Percentiles rank a stretch among this genome's conserved stretches.
These are phyloP conservation scores for Episyrphus balteatus DNA, from an alignment of 1,140 invertebrate species.

Conservation along the genomic window DNA sequence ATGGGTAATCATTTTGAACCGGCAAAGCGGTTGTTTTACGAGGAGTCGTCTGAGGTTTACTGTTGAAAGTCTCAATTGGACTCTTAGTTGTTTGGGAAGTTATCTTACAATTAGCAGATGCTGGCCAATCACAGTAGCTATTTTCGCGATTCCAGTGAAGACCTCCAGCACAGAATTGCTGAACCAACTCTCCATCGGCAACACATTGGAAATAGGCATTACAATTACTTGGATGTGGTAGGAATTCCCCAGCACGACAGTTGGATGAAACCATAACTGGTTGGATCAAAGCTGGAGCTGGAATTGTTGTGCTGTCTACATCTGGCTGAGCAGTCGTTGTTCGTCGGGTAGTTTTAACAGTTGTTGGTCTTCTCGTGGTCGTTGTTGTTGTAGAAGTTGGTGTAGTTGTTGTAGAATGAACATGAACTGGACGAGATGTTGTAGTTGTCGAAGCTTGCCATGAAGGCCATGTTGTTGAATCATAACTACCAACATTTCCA, in stretches of 20 bases:
- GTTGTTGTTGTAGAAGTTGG: conserved; percentile 20
- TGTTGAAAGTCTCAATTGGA: too few relatives aligned
- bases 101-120: conserved; percentile 49
- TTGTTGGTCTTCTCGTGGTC: conserved; percentile 27
- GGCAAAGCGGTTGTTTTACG: too few relatives aligned
- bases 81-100: conserved; percentile 15
- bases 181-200: conserved; percentile 48
- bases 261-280: conserved; percentile 36
- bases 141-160: conserved; percentile 62
- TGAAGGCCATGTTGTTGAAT: conserved; percentile 38
- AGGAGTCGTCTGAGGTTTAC: too few relatives aligned
- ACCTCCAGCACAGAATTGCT: conserved; percentile 58
- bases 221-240: conserved; percentile 55
- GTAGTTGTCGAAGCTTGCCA: conserved; percentile 32
- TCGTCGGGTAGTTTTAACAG: conserved; percentile 14
- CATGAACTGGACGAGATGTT: conserved; percentile 10
- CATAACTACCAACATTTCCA: conserved; percentile 13
- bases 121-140: conserved; percentile 63
- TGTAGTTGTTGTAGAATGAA: conserved; percentile 10
- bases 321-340: conserved; percentile 18
- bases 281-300: conserved; percentile 35
- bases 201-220: conserved; percentile 65
- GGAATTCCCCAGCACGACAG: conserved; percentile 54
- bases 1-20: conserved; percentile 14
- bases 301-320: conserved; percentile 33